A percentile compares a stretch with the other conserved stretches of the same genome.
These are phyloP conservation scores for Cyclophora punctaria DNA, from an alignment of 2,888 invertebrate genomes.

Conservation along the genomic window DNA sequence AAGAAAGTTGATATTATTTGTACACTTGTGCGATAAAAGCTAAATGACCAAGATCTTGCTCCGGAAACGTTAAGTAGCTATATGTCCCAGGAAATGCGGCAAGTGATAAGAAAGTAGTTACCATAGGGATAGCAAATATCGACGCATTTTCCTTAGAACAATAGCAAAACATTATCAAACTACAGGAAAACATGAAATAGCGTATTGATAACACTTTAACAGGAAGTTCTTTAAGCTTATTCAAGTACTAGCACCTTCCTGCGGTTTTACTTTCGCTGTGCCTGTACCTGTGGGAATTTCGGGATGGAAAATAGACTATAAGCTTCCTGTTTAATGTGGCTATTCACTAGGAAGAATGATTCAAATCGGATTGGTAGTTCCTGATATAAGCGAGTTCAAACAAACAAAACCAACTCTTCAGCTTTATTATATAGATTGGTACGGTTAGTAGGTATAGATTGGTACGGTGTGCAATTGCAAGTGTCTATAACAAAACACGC, in stretches of 20 bases:
- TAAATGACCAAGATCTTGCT: slow-evolving; percentile 24
- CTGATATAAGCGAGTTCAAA: too few species aligned
- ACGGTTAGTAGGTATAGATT: slow-evolving; percentile 14
- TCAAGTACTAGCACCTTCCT: slow-evolving; percentile 9
- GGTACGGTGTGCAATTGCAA: slow-evolving; percentile 19
- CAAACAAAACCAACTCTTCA: too few species aligned
- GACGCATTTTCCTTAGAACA: slow-evolving; percentile 10
- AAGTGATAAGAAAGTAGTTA: slow-evolving; percentile 32
- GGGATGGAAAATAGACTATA: too few species aligned
- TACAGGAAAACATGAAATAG: slow-evolving; percentile 13
- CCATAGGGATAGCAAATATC: slow-evolving; percentile 8
- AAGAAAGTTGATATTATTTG: slow-evolving; percentile 36
- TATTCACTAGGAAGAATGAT: too few species aligned
- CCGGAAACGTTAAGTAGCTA: slow-evolving; percentile 40
- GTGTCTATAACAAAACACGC: slow-evolving; percentile 21
- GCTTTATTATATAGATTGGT: slow-evolving; percentile 20
- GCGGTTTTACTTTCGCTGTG: too few species aligned
- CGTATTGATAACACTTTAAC: slow-evolving; percentile 24
- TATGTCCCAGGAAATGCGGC: slow-evolving; percentile 34
- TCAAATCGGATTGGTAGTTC: too few species aligned
- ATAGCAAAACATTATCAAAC: slow-evolving; percentile 9
- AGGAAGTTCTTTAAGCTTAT: slow-evolving; percentile 35
- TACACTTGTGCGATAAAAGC: slow-evolving; percentile 25
- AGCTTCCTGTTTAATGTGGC: too few species aligned
- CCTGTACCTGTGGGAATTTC: too few species aligned